Evolutionary conservation across 2,888 invertebrate genomes (phyloP), one percentile per base, ranked within the genome.

Genomic region (Lampropteryx suffumata): DNA sequence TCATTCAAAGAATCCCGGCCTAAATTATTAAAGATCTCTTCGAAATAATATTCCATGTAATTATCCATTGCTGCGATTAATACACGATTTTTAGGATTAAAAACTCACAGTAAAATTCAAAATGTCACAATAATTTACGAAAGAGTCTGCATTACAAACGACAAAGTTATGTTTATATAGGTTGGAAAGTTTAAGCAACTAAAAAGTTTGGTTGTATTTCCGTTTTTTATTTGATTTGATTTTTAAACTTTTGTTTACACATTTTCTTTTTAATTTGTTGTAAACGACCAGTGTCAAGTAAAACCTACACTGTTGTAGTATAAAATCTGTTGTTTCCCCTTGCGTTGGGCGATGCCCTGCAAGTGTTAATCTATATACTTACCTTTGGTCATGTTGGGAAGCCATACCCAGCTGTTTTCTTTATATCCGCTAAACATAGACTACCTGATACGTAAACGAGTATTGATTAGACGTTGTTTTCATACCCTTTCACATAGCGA

Each of bases 21-120:
- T 73, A 95, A 85, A 64, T 92, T 92, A 62, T 92, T 86, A 71
- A 96, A 95, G 36, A 95, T 92, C 72, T 93, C 92, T 61, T 96
- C 95, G 69, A 95, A 95, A 84, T 96, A 96, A 73, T 92, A 94
- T 62, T 95, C 94, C 82, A 96, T 93, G 64, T 95, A 92, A 58
- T 93, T 92, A 79, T 96, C 95, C 96, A 48, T 48, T 36, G 21
- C 29, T 8, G 1, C n/a, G n/a, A n/a, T n/a, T n/a, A n/a, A n/a
- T n/a, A n/a, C n/a, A n/a, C n/a, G n/a, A n/a, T n/a, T n/a, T n/a
- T n/a, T n/a, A 17, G 4, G 17, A 17, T 17, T 17, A 17, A 2
- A 17, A 2, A 3, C 4, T 17, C 4, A 17, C 2, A 17, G 4
- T 17, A 3, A 17, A 17, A 17, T 17, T n/a, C n/a, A 17, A 17